Conservation (phyloP, 1,140 invertebrate species). For the Acyrthosiphon pisum region DNA sequence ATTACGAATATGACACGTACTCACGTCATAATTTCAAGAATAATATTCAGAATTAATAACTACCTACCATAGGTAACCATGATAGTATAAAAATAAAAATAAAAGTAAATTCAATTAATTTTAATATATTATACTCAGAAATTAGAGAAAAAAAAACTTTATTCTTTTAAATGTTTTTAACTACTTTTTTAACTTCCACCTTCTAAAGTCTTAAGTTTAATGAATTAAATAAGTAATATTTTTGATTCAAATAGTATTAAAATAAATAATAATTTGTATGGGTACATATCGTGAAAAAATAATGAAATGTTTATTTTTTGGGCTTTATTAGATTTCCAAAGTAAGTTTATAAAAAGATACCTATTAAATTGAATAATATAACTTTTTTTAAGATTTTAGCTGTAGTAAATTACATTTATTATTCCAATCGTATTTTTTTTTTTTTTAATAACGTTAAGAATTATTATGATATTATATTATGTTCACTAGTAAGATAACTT, state of each 20-base stretch:
- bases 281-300: too few species aligned
- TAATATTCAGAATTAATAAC: neutral
- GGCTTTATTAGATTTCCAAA: neutral
- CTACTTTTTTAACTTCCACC: neutral
- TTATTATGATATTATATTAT: neutral
- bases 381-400: neutral
- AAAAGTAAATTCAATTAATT: neutral
- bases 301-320: neutral
- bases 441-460: neutral
- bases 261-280: too few species aligned
- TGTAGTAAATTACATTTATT: neutral
- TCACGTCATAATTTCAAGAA: neutral
- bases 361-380: neutral
- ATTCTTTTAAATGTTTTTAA: neutral
- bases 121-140: neutral
- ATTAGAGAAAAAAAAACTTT: neutral
- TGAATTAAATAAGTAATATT: neutral
- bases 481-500: neutral
- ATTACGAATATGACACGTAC: neutral
- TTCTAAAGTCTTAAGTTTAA: neutral
- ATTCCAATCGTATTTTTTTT: neutral
- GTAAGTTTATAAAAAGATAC: neutral
- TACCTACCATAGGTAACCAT: neutral
- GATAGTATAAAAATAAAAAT: neutral
- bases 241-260: too few species aligned